Percentiles rank a stretch among this genome's conserved stretches.
Conservation (phyloP, 2,797 vertebrate genomes). For the Cirrhinus mrigala region DNA sequence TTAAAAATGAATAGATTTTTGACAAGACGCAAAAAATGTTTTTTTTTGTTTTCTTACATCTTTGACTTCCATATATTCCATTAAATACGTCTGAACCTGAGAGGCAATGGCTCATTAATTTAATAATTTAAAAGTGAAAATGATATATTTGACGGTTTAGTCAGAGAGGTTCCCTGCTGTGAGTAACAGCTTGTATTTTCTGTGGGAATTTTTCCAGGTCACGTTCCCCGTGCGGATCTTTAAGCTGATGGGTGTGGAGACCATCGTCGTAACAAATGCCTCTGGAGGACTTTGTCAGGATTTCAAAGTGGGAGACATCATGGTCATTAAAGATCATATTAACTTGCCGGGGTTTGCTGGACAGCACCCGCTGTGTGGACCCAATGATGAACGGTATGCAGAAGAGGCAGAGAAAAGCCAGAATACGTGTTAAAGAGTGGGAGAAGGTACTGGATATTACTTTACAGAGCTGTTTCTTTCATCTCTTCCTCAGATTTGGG, state of each 20-base stretch:
- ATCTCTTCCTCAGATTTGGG: slow-evolving; percentile 69
- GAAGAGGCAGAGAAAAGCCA: background rate
- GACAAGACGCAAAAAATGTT: background rate
- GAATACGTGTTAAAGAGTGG: background rate
- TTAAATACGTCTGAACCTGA: background rate
- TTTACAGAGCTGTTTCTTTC: background rate
- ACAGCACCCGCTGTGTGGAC: slow-evolving; percentile 76
- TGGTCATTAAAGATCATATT: slow-evolving; percentile 81
- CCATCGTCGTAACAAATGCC: slow-evolving; percentile 76
- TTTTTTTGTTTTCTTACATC: too few relatives aligned
- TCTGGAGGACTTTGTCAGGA: slow-evolving; percentile 77
- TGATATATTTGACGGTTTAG: background rate
- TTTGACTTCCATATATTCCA: background rate
- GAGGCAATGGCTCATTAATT: background rate
- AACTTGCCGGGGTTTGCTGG: slow-evolving; percentile 79
- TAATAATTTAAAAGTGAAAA: slow-evolving; percentile 1
- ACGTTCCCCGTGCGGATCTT: slow-evolving; percentile 77
- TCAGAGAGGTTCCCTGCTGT: background rate
- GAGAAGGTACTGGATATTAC: background rate
- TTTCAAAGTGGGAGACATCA: slow-evolving; percentile 80
- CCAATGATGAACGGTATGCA: slow-evolving; percentile 76
- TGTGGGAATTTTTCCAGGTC: slow-evolving; percentile 65
- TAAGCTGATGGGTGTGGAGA: slow-evolving; percentile 77
- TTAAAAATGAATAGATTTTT: background rate
- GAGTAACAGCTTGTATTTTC: background rate